Base-by-base conservation (phyloP, 1,140 invertebrate genomes). In the Drosophila lowei region DNA sequence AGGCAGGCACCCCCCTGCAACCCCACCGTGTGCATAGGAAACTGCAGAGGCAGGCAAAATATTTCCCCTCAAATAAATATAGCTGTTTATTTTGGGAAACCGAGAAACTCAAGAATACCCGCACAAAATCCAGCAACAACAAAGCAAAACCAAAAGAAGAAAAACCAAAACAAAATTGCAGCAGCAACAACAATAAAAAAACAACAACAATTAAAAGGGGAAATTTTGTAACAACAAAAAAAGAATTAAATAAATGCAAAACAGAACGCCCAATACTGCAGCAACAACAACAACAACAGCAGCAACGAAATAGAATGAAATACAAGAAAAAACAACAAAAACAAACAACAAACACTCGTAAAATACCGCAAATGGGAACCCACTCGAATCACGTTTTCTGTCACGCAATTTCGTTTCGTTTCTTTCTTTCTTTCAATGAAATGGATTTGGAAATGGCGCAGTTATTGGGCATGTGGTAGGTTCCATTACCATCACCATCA, bases 301-400 rank as follows among this genome's bases (percentile, higher is more conserved):
- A 34, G 11, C 1, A 34, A 11, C 4, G 30, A 23, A 23, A 23
- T 5, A 18, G 30, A 34, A 34, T 38, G 9, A 11, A 38, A 38
- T 13, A 13, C 34, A 38, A 38, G 34, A 38, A 34, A 34, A 9
- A 11, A 34, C 1, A 28, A 30, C 7, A 30, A 30, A 2, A 34
- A 38, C 34, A 38, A 38, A 38, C 8, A 38, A 5, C 11, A 38
- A 38, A 38, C 8, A 34, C 30, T 34, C 30, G 30, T 34, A 34
- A 38, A 38, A 38, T 13, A 38, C 34, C 34, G 11, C 34, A 13
- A 38, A 38, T 38, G 34, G 34, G 11, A 75, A 47, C 44, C 71
- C 55, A 66, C 43, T 75, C 44, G 56, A 75, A 67, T 75, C 72
- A 75, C 72, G 72, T 75, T 75, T 75, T 75, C 55, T 75, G 72